Percentiles rank a stretch among this genome's conserved stretches.
Evolutionary conservation across 2,113 vertebrate species (phyloP).

Genomic region (Oncorhynchus mykiss): DNA sequence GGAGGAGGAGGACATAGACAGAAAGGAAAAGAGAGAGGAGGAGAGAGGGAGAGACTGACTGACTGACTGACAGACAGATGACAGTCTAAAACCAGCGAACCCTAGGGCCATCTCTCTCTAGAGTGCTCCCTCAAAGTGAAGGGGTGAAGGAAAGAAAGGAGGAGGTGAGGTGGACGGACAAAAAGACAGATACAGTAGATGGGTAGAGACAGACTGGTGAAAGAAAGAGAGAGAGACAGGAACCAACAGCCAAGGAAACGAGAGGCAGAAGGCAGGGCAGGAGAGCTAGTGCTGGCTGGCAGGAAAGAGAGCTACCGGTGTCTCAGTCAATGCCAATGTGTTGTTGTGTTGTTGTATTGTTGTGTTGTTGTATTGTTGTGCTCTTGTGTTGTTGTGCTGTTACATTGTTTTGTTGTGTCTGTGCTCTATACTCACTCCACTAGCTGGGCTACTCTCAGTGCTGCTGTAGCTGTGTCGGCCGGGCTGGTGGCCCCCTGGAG

Average conservation of each 20-base stretch:
- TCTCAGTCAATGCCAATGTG: no score
- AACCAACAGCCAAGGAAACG: not conserved
- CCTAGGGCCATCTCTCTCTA: not conserved
- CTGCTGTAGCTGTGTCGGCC: conserved; percentile 57
- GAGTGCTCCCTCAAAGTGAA: not conserved
- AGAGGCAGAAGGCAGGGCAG: not conserved
- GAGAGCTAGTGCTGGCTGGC: not conserved
- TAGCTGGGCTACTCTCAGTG: conserved; percentile 58
- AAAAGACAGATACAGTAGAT: not conserved
- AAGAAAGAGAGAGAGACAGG: not conserved
- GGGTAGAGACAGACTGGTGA: not conserved
- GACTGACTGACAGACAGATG: no score
- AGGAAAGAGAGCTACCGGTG: not conserved
- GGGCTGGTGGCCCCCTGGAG: conserved; percentile 55
- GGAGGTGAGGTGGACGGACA: not conserved
- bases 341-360: no score
- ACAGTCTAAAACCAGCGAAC: not conserved
- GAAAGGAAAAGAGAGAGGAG: not conserved
- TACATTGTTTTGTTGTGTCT: not conserved
- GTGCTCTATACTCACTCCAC: conserved; percentile 70
- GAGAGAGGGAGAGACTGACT: not conserved
- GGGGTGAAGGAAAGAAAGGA: not conserved
- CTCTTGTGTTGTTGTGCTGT: no score
- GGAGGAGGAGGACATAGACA: not conserved
- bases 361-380: no score